Evolutionary conservation across 2,888 invertebrate genomes (phyloP).

Genomic region (Macrosiphum euphorbiae): DNA sequence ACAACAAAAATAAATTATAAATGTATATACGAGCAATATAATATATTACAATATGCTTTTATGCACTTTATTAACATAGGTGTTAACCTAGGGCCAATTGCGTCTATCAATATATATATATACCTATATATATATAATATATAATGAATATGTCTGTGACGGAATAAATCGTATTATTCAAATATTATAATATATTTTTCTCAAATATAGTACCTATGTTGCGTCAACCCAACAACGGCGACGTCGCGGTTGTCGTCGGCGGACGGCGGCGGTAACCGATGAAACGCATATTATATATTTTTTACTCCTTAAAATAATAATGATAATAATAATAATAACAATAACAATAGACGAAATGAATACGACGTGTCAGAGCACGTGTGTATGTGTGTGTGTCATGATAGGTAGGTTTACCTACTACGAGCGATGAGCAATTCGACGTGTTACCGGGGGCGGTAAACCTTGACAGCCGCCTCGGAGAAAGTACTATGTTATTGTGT

Average conservation of each 20-base stretch:
- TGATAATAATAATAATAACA: not conserved
- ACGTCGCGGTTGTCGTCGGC: not conserved
- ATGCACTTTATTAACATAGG: too few species aligned
- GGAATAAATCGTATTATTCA: not conserved
- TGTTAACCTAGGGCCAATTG: too few species aligned
- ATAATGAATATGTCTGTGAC: not conserved
- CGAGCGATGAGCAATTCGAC: conserved; percentile 17
- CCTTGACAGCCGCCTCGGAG: conserved; percentile 44
- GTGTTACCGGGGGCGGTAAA: conserved; percentile 46
- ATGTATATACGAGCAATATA: not conserved
- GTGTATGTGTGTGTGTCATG: not conserved
- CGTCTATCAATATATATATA: too few species aligned
- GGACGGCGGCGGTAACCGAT: not conserved
- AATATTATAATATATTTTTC: not conserved
- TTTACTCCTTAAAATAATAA: not conserved
- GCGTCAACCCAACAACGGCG: not conserved
- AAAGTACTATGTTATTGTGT: conserved; percentile 39
- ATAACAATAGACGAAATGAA: conserved; percentile 15
- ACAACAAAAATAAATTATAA: not conserved
- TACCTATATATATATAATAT: too few species aligned
- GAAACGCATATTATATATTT: not conserved
- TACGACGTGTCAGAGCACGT: not conserved
- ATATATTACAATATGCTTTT: too few species aligned
- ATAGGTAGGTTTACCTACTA: not conserved
- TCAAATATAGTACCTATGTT: not conserved